Base-by-base conservation (phyloP, 1,140 invertebrate species). In the Caenorhabditis remanei region DNA sequence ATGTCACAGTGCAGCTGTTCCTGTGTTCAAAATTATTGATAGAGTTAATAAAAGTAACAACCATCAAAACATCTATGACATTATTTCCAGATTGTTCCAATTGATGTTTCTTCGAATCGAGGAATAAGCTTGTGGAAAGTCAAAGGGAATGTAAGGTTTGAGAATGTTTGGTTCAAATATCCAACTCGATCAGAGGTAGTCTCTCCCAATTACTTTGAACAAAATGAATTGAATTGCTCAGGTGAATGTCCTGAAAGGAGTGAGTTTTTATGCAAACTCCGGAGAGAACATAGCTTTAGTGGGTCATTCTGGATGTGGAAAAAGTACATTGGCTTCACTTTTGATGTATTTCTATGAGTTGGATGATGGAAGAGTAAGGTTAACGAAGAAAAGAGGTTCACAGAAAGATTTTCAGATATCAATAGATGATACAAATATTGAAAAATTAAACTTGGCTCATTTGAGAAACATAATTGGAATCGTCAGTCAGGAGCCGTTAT, bases 11-110 rank as follows among this genome's bases (percentile, higher is more conserved):
- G 67, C 85, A 14, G 85, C 85, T n/a, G 85, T 58, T 16, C 32
- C 67, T 14, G 65, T 87, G 43, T 87, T 83, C 32, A 32, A 87
- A 19, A 87, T 65, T 16, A 87, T 87, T 63, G 85, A 87, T 56
- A 86, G 85, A 16, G 85, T 82, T 21, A 75, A n/a, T 46, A 19
- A 11, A 24, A 41, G n/a, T 32, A 16, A 13, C 9, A 16, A 53
- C 5, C 9, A 53, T 32, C 19, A 1, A 79, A 13, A 40, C 2
- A 13, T 2, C 32, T 2, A 53, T 14, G 50, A 5, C n/a, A 53
- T 14, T 53, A 2, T 5, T 53, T 79, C 21, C 50, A 53, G 46
- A 53, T 2, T 5, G 21, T 48, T 83, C 11, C 7, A 48, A 5
- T 83, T 53, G 79, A 83, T 83, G 40, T 8, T 5, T n/a, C 24